Evolutionary conservation across 2,113 vertebrate species (phyloP).

Genomic region (Rhipidura dahli): DNA sequence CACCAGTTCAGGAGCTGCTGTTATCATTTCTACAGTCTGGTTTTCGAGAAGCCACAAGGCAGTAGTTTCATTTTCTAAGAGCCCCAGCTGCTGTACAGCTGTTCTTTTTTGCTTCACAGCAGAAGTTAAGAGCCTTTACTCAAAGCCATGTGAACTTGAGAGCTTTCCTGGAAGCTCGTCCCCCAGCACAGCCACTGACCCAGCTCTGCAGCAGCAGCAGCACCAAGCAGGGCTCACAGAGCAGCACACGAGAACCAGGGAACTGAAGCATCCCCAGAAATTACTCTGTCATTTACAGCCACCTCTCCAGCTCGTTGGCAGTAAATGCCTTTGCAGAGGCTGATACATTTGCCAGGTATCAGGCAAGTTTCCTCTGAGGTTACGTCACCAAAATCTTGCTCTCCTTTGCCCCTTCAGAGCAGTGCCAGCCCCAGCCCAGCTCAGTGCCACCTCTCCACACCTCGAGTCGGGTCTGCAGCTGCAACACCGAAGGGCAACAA

Average conservation of each 20-base stretch:
- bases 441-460: not conserved
- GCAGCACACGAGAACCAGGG: not conserved
- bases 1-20: not conserved
- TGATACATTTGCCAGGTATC: not conserved
- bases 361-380: not conserved
- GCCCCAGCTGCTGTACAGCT: not conserved
- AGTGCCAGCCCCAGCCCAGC: not conserved
- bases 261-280: not conserved
- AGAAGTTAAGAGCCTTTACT: not conserved
- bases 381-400: not conserved
- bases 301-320: not conserved
- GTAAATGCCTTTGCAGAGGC: not conserved
- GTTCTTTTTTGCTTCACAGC: not conserved
- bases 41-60: not conserved
- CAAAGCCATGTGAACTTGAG: not conserved
- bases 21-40: not conserved
- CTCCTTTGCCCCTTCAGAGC: not conserved
- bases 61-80: not conserved
- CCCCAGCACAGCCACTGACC: not conserved
- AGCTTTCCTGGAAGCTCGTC: not conserved
- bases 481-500: not conserved
- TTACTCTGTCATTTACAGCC: not conserved
- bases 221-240: not conserved
- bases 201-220: not conserved
- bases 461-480: accelerated